phyloP scores from a whole-genome alignment of 2,113 vertebrate species.

The Chelonoidis abingdonii region DNA sequence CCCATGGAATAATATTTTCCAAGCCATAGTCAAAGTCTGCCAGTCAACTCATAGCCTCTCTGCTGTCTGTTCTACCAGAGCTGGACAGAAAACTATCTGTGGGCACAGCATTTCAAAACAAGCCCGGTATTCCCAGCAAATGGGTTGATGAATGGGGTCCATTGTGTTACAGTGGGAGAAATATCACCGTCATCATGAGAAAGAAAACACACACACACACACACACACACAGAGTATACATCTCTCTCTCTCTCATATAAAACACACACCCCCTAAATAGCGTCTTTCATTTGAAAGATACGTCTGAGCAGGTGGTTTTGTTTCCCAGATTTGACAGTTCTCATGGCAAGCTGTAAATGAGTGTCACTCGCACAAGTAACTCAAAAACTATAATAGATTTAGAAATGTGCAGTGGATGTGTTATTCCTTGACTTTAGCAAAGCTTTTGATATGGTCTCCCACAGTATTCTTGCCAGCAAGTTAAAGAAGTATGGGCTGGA shows the following conservation, averaged over 20 bases:
- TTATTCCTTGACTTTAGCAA: too few relatives aligned
- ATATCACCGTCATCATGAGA: background rate
- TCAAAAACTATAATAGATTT: rapidly evolving
- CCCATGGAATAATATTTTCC: conserved; percentile 71
- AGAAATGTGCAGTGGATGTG: too few relatives aligned
- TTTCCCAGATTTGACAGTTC: background rate
- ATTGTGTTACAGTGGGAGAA: conserved; percentile 65
- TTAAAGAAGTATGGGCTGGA: too few relatives aligned
- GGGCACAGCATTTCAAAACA: conserved; percentile 37
- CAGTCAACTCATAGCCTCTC: conserved; percentile 42
- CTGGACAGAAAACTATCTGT: conserved; percentile 68
- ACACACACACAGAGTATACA: conserved; percentile 41
- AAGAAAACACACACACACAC: conserved; percentile 4
- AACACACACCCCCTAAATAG: conserved; percentile 25
- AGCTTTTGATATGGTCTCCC: too few relatives aligned
- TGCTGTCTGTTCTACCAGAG: conserved; percentile 41
- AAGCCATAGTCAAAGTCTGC: conserved; percentile 50
- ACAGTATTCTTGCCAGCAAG: too few relatives aligned
- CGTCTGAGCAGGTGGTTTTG: background rate
- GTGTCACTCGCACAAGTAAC: rapidly evolving
- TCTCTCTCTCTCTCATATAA: background rate
- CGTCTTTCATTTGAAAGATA: conserved; percentile 42
- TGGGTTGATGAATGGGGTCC: conserved; percentile 67
- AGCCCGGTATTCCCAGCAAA: conserved; percentile 42
- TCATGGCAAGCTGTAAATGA: rapidly evolving